A percentile compares a stretch with the other conserved stretches of the same genome.
These are phyloP conservation scores for Hedya salicella DNA, from an alignment of 2,888 invertebrate species.

Conservation along the genomic window DNA sequence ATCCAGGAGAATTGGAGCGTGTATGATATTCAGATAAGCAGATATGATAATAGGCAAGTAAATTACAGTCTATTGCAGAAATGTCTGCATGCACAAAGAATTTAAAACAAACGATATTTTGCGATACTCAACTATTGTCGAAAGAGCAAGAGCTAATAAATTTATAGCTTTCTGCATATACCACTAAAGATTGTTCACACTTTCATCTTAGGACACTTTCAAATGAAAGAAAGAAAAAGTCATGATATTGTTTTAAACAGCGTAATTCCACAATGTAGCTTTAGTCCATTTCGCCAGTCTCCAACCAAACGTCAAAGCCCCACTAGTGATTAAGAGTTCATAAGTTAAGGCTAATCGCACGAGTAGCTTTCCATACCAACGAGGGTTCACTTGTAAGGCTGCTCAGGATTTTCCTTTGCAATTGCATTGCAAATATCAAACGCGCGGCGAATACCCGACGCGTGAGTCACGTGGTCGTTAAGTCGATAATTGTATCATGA, in stretches of 20 bases:
- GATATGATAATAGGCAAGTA: too few species aligned
- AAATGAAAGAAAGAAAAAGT: too few species aligned
- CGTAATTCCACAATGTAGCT: too few species aligned
- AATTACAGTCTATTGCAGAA: too few species aligned
- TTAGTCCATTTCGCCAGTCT: background rate
- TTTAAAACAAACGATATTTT: too few species aligned
- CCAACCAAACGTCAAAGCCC: constrained; percentile 1
- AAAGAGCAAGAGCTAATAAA: too few species aligned
- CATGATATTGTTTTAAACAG: too few species aligned
- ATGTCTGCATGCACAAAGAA: too few species aligned
- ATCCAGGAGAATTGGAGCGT: background rate
- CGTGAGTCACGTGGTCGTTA: constrained; percentile 27
- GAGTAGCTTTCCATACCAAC: constrained; percentile 32
- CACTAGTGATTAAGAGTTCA: constrained; percentile 3
- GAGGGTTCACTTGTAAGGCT: constrained; percentile 16
- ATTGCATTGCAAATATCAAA: constrained; percentile 22
- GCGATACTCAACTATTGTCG: too few species aligned
- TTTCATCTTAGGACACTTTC: too few species aligned
- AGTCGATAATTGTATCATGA: constrained; percentile 21
- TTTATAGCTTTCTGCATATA: too few species aligned
- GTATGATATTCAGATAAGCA: background rate
- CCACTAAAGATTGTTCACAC: too few species aligned
- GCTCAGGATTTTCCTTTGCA: constrained; percentile 33
- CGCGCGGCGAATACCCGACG: constrained; percentile 7
- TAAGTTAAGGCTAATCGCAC: background rate